Base-by-base conservation (phyloP, 1,140 invertebrate species). In the Leptonema lineaticorne region DNA sequence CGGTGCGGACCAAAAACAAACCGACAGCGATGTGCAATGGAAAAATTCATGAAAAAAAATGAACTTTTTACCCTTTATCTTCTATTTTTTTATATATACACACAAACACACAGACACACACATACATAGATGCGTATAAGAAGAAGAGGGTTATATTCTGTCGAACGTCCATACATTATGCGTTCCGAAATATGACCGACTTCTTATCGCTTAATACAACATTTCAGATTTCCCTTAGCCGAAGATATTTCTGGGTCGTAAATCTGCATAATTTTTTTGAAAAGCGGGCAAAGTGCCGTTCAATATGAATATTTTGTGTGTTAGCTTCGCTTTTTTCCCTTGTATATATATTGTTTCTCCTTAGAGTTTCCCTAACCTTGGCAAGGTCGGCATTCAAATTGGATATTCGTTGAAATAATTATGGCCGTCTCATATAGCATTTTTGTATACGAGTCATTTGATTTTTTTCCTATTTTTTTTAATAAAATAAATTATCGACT, bases 201-300 rank as follows among this genome's bases (percentile, higher is more conserved):
- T 14, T 41, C 37, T 41, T 41, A 41, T 41, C 37, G 37, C 37
- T 16, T 16, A 11, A 41, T 41, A 41, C 37, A 41, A 16, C 37
- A 9, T 41, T 41, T 41, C 37, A 14, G 37, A 41, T 41, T 16
- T 41, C 16, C 11, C n/a, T 41, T 26, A 20, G 5, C 22, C 9
- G 50, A 53, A 53, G 14, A 53, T 24, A 53, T 53, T 53, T n/a
- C 18, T 24, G 18, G 50, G 22, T 53, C 50, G 22, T 53, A 53
- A 53, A 53, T 53, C 50, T 53, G 50, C 50, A 53, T 53, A 53
- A 53, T 53, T 53, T 53, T 53, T 53, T 53, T 53, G 20, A 11
- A 26, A 24, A 53, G 20, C 8, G 6, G 20, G 27, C 50, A 26
- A 11, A 11, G 50, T 41, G 37, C 50, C 22, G 22, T 24, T 53